Base-by-base conservation (phyloP, 2,113 vertebrate genomes). In the Bufo bufo region DNA sequence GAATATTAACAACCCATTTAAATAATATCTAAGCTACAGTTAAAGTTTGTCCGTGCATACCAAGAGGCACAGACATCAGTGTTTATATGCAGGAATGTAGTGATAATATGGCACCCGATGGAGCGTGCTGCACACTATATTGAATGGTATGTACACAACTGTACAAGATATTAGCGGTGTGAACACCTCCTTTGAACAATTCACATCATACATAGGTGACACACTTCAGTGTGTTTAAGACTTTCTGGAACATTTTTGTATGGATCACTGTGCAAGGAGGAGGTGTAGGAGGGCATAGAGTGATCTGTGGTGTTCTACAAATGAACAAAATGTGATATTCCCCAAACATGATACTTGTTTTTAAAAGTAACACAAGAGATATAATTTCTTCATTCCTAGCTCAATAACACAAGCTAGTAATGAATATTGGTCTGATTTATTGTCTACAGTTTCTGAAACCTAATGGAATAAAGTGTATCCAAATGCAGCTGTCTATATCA, bases 401-500 rank as follows among this genome's bases (percentile, higher is more conserved):
- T 47, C 23, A 69, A 33, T 72, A 84, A 54, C 63, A 56, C 45
- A 72, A 14, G n/a, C 12, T 72, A 11, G 23, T 58, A 19, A 58
- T 54, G 16, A 74, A 66, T n/a, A 43, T 85, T 11, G 50, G 52
- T 72, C 49, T 85, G n/a, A 85, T 45, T 20, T 43, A 61, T 63
- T 45, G 0, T 63, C 45, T 66, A 50, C 20, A 77, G 45, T 59
- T 63, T 20, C 74, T 79, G 59, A 50, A 69, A 85, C 4, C 4
- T 6, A 47, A 49, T 20, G 54, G 20, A 77, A 59, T 20, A 56
- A 77, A 59, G 9, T 63, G n/a, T 78, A 19, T 43, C 59, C 17
- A 20, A 77, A 77, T 52, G 13, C 85, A 86, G 74, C 74, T 65
- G 58, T 85, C 74, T 75, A 86, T 78, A 86, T 61, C 43, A 77